Evolutionary conservation across 2,888 invertebrate genomes (phyloP).

Genomic region (Idaea biselata): DNA sequence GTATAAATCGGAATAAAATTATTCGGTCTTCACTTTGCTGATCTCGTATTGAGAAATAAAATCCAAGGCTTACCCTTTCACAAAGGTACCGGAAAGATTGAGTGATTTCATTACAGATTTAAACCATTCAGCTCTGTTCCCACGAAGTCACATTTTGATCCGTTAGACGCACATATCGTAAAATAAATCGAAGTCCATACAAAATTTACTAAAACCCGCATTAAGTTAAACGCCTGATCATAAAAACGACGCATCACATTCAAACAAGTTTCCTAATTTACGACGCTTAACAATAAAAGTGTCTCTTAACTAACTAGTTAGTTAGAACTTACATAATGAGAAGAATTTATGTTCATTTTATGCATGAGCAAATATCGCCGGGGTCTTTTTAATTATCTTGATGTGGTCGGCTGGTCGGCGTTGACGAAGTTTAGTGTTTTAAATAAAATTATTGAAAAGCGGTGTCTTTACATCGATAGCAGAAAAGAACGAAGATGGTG

Average conservation of each 20-base stretch:
- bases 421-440: constrained; percentile 19
- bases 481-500: constrained; percentile 9
- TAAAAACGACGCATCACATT: constrained; percentile 29
- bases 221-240: constrained; percentile 23
- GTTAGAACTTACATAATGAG: constrained; percentile 39
- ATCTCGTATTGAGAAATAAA: background rate
- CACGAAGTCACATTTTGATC: background rate
- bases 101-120: constrained; percentile 1
- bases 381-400: constrained; percentile 58
- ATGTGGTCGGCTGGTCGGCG: constrained; percentile 41
- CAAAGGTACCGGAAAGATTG: background rate
- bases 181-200: constrained; percentile 15
- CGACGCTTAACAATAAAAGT: constrained; percentile 34
- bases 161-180: constrained; percentile 19
- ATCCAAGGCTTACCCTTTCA: background rate
- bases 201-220: constrained; percentile 2
- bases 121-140: background rate
- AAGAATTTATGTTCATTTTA: constrained; percentile 61
- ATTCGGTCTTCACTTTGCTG: background rate
- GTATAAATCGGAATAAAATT: background rate
- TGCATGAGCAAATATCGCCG: constrained; percentile 61
- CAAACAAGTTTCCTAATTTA: constrained; percentile 38
- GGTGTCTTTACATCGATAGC: constrained; percentile 27
- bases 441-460: constrained; percentile 26
- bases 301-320: constrained; percentile 28